A percentile compares a stretch with the other conserved stretches of the same genome.
phyloP scores from a whole-genome alignment of 2,888 invertebrate genomes.

The Epinotia bilunana region DNA sequence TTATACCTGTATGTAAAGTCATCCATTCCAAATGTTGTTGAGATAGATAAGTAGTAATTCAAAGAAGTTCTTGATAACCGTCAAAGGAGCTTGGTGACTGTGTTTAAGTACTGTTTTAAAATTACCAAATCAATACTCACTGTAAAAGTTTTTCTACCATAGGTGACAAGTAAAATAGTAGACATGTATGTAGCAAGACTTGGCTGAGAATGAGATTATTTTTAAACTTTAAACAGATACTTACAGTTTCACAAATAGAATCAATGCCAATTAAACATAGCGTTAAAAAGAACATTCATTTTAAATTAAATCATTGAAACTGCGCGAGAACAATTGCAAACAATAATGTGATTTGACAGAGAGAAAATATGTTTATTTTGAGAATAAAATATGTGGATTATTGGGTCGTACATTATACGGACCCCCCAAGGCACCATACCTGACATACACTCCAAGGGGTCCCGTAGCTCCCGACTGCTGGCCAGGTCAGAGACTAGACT shows the following conservation, averaged over 20 bases:
- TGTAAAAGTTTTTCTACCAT: constrained; percentile 6
- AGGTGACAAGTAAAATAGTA: constrained; percentile 1
- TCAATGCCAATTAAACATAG: neutral
- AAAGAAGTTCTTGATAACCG: no score
- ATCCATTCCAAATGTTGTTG: no score
- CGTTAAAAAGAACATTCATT: neutral
- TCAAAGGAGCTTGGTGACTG: neutral
- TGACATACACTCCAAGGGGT: no score
- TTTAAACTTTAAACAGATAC: neutral
- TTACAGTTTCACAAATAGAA: neutral
- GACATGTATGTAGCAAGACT: constrained; percentile 1
- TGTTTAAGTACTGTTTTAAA: neutral
- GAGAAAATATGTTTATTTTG: neutral
- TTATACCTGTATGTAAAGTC: no score
- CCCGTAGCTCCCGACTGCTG: no score
- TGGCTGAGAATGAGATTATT: neutral
- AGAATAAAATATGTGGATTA: no score
- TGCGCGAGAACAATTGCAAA: neutral
- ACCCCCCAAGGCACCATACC: no score
- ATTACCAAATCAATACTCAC: constrained; percentile 12
- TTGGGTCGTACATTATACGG: no score
- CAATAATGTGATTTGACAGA: neutral
- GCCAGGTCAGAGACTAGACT: no score
- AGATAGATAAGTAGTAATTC: no score
- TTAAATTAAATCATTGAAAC: neutral